Conservation (phyloP, 2,113 vertebrate genomes). For the Alaudala cheleensis region DNA sequence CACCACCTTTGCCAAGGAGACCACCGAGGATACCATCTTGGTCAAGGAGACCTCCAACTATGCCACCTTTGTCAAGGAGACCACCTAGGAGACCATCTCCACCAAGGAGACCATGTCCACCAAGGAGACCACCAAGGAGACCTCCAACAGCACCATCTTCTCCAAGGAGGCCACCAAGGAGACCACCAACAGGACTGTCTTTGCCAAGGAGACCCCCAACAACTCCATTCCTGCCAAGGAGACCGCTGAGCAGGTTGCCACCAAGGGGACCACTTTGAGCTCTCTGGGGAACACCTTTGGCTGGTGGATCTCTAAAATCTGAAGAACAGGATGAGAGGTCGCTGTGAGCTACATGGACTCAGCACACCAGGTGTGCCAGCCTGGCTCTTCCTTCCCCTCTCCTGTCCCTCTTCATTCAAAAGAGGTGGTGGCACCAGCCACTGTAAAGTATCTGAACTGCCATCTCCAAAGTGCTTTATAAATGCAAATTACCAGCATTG, state of each 20-base stretch:
- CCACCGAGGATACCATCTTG: neutral
- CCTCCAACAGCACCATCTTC: neutral
- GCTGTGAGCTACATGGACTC: neutral
- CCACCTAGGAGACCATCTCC: accelerated
- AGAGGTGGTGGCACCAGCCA: neutral
- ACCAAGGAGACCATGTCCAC: accelerated
- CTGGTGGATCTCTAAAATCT: constrained; percentile 21
- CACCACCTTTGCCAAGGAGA: neutral
- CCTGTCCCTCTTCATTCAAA: neutral
- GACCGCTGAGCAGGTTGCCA: neutral
- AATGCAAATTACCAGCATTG: neutral
- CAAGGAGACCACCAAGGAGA: accelerated
- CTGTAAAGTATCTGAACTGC: neutral
- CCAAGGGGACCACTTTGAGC: neutral
- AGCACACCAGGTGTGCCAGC: neutral
- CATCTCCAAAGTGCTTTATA: neutral
- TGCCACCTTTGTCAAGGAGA: neutral
- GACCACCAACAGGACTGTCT: neutral
- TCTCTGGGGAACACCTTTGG: neutral
- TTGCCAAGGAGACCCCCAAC: accelerated
- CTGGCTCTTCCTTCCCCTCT: neutral
- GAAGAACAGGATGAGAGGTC: neutral
- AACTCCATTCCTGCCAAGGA: neutral
- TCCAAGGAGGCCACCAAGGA: neutral
- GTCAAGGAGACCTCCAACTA: neutral